phyloP scores from a whole-genome alignment of 2,888 invertebrate species.

The Plagiodera versicolora region DNA sequence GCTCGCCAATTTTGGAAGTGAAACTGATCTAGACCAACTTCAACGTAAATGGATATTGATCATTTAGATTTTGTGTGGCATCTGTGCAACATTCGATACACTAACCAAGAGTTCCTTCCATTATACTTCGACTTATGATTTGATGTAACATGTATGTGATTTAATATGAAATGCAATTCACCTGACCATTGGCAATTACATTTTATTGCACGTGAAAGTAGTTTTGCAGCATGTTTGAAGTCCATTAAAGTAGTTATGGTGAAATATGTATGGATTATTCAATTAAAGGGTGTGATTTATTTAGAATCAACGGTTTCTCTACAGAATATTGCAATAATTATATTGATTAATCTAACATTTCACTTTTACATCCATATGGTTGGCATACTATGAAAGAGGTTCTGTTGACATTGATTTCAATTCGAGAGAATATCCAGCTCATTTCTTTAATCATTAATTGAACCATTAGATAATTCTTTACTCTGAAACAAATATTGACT shows the following conservation, averaged over 20 bases:
- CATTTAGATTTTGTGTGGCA: too few relatives aligned
- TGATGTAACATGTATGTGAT: not conserved
- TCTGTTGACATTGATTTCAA: too few relatives aligned
- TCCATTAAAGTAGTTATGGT: slow-evolving; percentile 10
- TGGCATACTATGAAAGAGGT: not conserved
- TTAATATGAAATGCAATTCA: slow-evolving; percentile 9
- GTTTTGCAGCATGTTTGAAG: slow-evolving; percentile 11
- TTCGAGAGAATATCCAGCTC: too few relatives aligned
- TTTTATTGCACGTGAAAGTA: slow-evolving; percentile 12
- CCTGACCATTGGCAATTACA: slow-evolving; percentile 11
- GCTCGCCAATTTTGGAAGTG: too few relatives aligned
- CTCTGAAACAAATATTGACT: too few relatives aligned
- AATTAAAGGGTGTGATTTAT: slow-evolving; percentile 5
- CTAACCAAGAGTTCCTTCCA: too few relatives aligned
- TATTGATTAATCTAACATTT: not conserved
- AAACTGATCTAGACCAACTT: too few relatives aligned
- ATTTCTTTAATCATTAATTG: too few relatives aligned
- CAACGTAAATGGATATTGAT: too few relatives aligned
- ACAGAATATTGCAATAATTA: not conserved
- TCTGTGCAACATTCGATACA: too few relatives aligned
- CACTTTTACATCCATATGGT: not conserved
- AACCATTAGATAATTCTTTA: too few relatives aligned
- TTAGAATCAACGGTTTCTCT: not conserved
- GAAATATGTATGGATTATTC: slow-evolving; percentile 8
- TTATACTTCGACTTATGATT: too few relatives aligned